Conservation (phyloP, 1,140 invertebrate species). For the Carcinoscorpius rotundicauda region DNA sequence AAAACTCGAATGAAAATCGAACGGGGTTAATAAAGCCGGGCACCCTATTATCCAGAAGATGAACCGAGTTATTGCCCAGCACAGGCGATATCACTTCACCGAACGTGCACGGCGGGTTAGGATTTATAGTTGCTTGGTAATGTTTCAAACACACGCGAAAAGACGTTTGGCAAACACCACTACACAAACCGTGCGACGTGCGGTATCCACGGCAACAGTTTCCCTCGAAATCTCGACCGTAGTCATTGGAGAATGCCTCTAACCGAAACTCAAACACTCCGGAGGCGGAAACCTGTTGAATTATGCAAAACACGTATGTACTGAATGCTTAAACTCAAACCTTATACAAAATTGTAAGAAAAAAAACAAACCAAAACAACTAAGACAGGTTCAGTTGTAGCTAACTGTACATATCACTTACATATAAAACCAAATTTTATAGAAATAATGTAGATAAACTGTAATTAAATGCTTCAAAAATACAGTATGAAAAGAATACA, state of each 20-base stretch:
- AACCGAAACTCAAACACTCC: conserved; percentile 78
- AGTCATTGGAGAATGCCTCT: conserved; percentile 74
- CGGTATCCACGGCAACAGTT: conserved; percentile 52
- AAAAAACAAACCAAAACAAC: no score
- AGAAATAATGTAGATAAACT: no score
- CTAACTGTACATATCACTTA: no score
- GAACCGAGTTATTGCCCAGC: conserved; percentile 32
- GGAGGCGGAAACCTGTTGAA: conserved; percentile 25
- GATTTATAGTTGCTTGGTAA: conserved; percentile 84
- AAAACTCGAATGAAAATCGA: conserved; percentile 64
- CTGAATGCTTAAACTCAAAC: no score
- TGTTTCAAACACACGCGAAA: conserved; percentile 90
- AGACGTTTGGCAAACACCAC: conserved; percentile 54
- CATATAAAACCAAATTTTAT: no score
- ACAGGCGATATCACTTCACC: conserved; percentile 78
- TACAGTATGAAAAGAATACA: no score
- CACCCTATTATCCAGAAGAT: conserved; percentile 47
- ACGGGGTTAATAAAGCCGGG: conserved; percentile 40
- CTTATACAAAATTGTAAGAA: no score
- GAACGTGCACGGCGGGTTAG: conserved; percentile 77
- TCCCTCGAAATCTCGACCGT: conserved; percentile 70
- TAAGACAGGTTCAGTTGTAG: no score
- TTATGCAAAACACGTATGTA: no score
- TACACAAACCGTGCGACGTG: conserved; percentile 11
- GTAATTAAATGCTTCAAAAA: no score